These are phyloP conservation scores for Scaptomyza pallida DNA, from an alignment of 1,140 invertebrate species.

Conservation along the genomic window DNA sequence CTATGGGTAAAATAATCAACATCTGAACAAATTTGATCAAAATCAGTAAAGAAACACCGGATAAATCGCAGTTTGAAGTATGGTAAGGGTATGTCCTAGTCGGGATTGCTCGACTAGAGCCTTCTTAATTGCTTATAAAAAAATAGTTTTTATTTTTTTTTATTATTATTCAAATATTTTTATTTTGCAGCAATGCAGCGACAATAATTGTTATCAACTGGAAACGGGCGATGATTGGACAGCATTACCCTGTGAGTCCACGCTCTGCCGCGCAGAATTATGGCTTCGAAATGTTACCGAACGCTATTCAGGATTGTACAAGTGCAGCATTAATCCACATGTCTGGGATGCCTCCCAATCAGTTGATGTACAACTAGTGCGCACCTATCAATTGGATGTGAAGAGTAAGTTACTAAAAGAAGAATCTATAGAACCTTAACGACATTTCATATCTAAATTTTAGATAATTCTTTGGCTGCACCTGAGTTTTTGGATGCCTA, in stretches of 20 bases:
- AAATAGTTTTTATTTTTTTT: too few species aligned
- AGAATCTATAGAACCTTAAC: not conserved
- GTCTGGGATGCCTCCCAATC: constrained; percentile 50
- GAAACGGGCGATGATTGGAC: constrained; percentile 69
- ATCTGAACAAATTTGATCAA: too few species aligned
- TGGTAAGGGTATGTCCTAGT: too few species aligned
- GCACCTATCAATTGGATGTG: constrained; percentile 78
- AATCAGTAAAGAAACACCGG: too few species aligned
- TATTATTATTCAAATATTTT: too few species aligned
- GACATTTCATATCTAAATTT: not conserved
- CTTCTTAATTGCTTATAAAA: too few species aligned
- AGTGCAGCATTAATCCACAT: constrained; percentile 73
- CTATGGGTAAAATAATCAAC: too few species aligned
- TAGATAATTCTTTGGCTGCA: constrained; percentile 65
- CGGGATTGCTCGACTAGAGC: too few species aligned
- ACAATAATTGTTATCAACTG: constrained; percentile 67
- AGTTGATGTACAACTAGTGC: constrained; percentile 71
- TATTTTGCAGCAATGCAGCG: constrained; percentile 68
- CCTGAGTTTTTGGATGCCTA: constrained; percentile 76
- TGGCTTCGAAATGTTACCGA: constrained; percentile 75
- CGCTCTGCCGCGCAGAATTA: constrained; percentile 66
- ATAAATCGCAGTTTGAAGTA: too few species aligned
- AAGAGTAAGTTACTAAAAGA: constrained; percentile 53
- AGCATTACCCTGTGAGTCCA: constrained; percentile 70
- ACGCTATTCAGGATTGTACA: constrained; percentile 78